Base-by-base conservation (phyloP, 2,888 invertebrate genomes). In the Hydropsyche betteni region DNA sequence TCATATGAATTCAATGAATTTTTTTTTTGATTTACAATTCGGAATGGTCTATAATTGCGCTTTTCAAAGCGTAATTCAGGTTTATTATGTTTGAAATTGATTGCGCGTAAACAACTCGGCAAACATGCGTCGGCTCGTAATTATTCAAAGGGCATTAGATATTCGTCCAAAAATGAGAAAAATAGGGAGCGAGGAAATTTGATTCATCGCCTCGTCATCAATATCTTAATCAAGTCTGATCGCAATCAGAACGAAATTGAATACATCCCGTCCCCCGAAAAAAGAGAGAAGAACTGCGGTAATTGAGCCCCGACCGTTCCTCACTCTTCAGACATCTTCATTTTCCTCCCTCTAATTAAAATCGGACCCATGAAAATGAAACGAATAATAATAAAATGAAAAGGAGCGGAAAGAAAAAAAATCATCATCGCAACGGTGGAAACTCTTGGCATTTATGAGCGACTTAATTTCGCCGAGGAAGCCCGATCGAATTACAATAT, bases 401-500 rank as follows among this genome's bases (percentile, higher is more conserved):
- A n/a, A 24, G 34, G 64, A 8, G 34, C 36, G 12, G 8, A 6
- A 61, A 84, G 85, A 86, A 87, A 86, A 85, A 88, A 86, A 61
- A 44, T 44, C 44, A 10, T 24, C 24, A 24, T 24, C 24, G 24
- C 24, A 24, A 24, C 24, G 24, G 24, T 24, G 38, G 38, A 72
- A 87, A 88, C 87, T 87, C 74, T 64, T 68, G 34, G 69, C 74
- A 55, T 76, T 73, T 74, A 78, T 71, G 72, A 68, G 74, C 76
- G 73, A 76, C 74, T 72, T 71, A 61, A 75, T 75, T 72, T 68
- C 75, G 72, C 44, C 52, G 69, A 75, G 50, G 70, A 34, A 74
- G 61, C 74, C 71, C 76, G 87, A 88, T 87, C 86, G 86, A 88
- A 88, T 88, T 88, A 88, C 87, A 87, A 87, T 87, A 87, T 88